These are phyloP conservation scores for Sebastes trivittatus DNA, from an alignment of 2,797 vertebrate species.

Conservation along the genomic window DNA sequence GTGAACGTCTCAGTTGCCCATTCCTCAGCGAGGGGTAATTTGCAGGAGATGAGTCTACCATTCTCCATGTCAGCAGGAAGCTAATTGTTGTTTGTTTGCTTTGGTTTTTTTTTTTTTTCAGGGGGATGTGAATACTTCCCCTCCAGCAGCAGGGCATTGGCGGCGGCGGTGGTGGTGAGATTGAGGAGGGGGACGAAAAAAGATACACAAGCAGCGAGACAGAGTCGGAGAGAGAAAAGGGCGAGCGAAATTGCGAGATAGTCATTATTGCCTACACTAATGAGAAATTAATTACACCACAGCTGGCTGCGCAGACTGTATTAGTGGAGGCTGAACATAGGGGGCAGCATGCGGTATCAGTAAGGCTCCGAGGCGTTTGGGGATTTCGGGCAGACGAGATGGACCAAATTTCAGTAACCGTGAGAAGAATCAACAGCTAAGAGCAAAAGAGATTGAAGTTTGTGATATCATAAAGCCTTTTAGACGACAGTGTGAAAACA, in stretches of 20 bases:
- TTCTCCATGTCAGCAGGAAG: conserved; percentile 67
- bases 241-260: conserved; percentile 50
- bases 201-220: conserved; percentile 1
- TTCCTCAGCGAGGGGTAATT: conserved; percentile 64
- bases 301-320: conserved; percentile 64
- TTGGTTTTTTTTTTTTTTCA: conserved; percentile 36
- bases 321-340: conserved; percentile 46
- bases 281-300: conserved; percentile 74
- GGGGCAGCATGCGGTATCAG: conserved; percentile 58
- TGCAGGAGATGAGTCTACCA: conserved; percentile 64
- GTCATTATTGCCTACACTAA: conserved; percentile 71
- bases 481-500: neutral
- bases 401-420: neutral
- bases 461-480: neutral
- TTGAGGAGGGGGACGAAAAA: neutral
- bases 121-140: conserved; percentile 29
- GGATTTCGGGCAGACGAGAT: neutral
- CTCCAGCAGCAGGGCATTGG: conserved; percentile 43
- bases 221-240: neutral
- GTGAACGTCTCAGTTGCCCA: conserved; percentile 46
- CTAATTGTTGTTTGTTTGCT: conserved; percentile 80
- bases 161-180: neutral
- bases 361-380: neutral
- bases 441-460: neutral
- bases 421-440: conserved; percentile 18